phyloP scores from a whole-genome alignment of 2,113 vertebrate species.

The Choloepus hoffmanni region DNA sequence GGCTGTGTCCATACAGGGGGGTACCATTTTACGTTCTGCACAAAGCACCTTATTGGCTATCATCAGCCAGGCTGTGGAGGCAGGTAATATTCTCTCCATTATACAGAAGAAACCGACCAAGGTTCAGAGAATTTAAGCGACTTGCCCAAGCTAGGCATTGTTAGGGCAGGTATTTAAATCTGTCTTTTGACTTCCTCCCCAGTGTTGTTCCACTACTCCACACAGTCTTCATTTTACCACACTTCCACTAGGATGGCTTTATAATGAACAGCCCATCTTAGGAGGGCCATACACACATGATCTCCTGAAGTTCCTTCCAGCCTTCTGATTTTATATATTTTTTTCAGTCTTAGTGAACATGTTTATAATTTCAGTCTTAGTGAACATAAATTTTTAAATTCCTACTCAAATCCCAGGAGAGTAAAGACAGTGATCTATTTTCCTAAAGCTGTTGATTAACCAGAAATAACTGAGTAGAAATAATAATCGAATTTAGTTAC shows the following conservation, averaged over 20 bases:
- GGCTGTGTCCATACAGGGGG: not conserved
- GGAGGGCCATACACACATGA: accelerated
- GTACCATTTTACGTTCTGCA: not conserved
- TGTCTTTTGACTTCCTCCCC: not conserved
- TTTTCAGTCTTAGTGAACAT: not conserved
- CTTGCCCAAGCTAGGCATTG: not conserved
- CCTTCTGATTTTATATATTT: not conserved
- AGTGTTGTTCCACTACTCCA: not conserved
- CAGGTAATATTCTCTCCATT: not conserved
- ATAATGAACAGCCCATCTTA: accelerated
- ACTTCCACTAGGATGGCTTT: not conserved
- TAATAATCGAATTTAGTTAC: not conserved
- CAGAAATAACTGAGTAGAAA: constrained; percentile 22
- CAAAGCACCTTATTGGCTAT: not conserved
- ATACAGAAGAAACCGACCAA: not conserved
- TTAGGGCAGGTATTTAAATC: not conserved
- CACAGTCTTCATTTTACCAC: not conserved
- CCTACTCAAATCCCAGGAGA: not conserved
- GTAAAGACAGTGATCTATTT: not conserved
- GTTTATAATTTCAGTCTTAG: too few relatives aligned
- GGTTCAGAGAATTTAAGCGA: not conserved
- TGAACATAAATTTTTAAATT: constrained; percentile 18
- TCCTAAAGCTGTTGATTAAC: constrained; percentile 3
- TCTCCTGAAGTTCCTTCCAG: not conserved
- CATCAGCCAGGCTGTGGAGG: not conserved